Evolutionary conservation across 2,113 vertebrate genomes (phyloP).

Genomic region (Eolophus roseicapilla): DNA sequence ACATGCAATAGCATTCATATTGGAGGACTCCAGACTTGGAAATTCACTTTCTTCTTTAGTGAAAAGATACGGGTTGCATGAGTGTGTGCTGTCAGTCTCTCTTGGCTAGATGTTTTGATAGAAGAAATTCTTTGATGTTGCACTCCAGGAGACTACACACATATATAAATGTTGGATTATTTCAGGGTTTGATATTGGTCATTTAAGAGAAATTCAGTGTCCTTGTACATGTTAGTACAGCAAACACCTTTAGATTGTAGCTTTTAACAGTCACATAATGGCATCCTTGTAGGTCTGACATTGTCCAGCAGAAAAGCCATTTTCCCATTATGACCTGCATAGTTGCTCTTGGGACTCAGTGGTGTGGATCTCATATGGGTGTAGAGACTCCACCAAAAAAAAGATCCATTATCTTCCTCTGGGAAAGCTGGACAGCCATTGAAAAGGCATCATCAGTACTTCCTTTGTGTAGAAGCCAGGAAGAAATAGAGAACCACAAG

Average conservation of each 20-base stretch:
- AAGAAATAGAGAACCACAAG: neutral
- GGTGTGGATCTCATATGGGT: neutral
- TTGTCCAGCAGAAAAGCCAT: neutral
- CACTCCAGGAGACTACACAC: accelerated
- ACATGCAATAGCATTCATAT: neutral
- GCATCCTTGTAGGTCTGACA: neutral
- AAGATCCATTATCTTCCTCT: neutral
- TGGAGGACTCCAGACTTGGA: neutral
- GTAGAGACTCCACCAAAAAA: neutral
- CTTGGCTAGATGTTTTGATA: neutral
- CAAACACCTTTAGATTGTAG: neutral
- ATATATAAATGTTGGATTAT: neutral
- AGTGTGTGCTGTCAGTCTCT: neutral
- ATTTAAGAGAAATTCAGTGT: neutral
- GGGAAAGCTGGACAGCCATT: neutral
- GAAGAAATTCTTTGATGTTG: neutral
- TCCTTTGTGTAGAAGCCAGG: neutral
- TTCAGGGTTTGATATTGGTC: neutral
- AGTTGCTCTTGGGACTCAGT: neutral
- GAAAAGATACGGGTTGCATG: accelerated
- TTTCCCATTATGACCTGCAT: neutral
- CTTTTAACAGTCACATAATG: neutral
- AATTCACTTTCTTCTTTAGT: neutral
- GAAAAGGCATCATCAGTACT: neutral
- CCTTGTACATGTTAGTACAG: neutral